Conservation (phyloP, 2,888 invertebrate genomes). For the Stenchaetothrips biformis region DNA sequence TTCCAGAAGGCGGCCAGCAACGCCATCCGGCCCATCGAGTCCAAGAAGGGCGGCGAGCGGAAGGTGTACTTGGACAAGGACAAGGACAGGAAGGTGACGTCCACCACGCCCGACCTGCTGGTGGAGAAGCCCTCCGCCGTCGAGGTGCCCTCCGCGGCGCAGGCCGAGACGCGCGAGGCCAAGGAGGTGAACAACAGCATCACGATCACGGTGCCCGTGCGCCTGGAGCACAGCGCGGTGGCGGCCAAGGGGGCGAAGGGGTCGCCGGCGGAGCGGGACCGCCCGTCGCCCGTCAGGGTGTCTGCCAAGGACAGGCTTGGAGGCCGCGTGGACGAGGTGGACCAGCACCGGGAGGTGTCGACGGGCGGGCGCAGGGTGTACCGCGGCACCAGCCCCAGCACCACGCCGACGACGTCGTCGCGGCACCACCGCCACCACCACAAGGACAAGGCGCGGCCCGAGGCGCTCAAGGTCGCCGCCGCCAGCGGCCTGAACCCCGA, state of each 20-base stretch:
- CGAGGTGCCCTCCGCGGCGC: constrained; percentile 26
- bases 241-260: constrained; percentile 34
- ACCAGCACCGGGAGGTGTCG: neutral
- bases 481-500: constrained; percentile 17
- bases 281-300: constrained; percentile 56
- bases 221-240: constrained; percentile 19
- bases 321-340: constrained; percentile 62
- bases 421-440: constrained; percentile 10
- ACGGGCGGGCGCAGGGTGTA: neutral
- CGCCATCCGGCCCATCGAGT: constrained; percentile 58
- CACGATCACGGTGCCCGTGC: constrained; percentile 29
- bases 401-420: neutral
- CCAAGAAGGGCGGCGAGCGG: constrained; percentile 44
- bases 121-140: constrained; percentile 29
- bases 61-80: constrained; percentile 36
- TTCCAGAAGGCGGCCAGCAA: constrained; percentile 78
- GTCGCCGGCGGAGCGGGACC: too few relatives aligned
- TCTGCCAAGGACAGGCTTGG: constrained; percentile 78
- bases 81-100: constrained; percentile 39
- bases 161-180: constrained; percentile 32
- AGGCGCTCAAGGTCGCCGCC: neutral
- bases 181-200: constrained; percentile 29
- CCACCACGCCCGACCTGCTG: constrained; percentile 38
- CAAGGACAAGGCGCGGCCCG: neutral
- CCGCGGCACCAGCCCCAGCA: neutral